Evolutionary conservation across 2,797 vertebrate genomes (phyloP), one percentile per base, ranked within the genome.

Genomic region (Erethizon dorsatum): DNA sequence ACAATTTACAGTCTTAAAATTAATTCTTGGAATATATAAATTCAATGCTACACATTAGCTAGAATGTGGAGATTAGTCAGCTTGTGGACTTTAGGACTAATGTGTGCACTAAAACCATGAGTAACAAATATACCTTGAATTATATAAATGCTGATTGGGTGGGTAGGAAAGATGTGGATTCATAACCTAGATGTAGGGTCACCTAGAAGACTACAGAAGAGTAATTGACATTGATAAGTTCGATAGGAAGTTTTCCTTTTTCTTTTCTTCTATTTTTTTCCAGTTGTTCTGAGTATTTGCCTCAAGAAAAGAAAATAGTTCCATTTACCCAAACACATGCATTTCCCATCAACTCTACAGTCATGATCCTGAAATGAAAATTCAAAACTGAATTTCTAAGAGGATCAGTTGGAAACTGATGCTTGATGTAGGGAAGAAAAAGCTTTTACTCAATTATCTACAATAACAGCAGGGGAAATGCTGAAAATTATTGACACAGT

Each of bases 401-500:
- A 96, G 95, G 80, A 97, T 96, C 95, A 96, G 96, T 98, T 97
- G 97, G 95, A 97, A 97, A 97, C 97, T 96, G 97, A 97, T 96
- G 90, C 95, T 97, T 98, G 97, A 97, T 97, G 96, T 96, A 96
- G 94, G 97, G 90, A 97, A 97, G 97, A 89, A 86, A 31, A 96
- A 59, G 96, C 97, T 97, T 97, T 97, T 92, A 97, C 96, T 98
- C 91, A 97, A 96, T 98, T 97, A 92, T 98, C 98, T 98, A 91
- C 28, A 26, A 61, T 96, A 96, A 96, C 92, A 98, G 98, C 97
- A 98, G 98, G 97, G 96, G 98, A 98, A 98, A 97, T 94, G 87
- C 86, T 95, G 96, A 96, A 96, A 97, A 97, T 98, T 97, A 98
- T 97, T 94, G 98, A 97, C 90, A 98, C 87, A 96, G 93, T 98